phyloP scores from a whole-genome alignment of 2,797 vertebrate genomes.

The Pelobates cultripes region DNA sequence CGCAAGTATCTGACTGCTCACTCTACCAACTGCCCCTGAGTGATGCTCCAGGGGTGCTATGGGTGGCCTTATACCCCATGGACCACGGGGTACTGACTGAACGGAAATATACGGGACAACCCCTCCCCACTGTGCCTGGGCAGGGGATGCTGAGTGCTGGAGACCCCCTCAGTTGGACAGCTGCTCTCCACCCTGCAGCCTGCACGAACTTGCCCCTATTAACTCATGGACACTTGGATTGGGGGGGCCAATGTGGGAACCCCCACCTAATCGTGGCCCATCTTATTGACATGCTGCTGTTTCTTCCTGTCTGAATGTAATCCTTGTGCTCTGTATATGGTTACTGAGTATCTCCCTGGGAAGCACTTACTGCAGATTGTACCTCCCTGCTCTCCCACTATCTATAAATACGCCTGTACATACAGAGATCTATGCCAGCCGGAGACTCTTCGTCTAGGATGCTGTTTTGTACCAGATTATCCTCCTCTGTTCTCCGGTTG shows the following conservation, averaged over 20 bases:
- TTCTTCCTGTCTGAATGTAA: conserved; percentile 70
- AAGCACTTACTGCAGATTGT: conserved; percentile 75
- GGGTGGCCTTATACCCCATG: conserved; percentile 30
- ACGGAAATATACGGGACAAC: conserved; percentile 58
- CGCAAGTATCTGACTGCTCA: conserved; percentile 56
- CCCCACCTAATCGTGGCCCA: neutral
- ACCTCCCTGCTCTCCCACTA: conserved; percentile 75
- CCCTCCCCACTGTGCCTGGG: conserved; percentile 64
- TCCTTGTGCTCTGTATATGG: conserved; percentile 68
- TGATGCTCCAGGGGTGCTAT: conserved; percentile 8
- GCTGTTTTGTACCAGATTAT: conserved; percentile 52
- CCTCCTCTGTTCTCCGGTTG: neutral
- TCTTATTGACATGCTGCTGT: conserved; percentile 59
- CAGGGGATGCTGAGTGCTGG: conserved; percentile 58
- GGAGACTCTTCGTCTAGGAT: neutral
- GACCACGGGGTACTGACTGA: conserved; percentile 46
- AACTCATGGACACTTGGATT: conserved; percentile 16
- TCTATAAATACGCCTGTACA: conserved; percentile 37
- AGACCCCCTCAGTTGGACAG: conserved; percentile 50
- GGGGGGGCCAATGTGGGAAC: conserved; percentile 17
- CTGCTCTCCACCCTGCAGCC: conserved; percentile 47
- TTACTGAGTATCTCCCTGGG: conserved; percentile 59
- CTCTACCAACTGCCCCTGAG: conserved; percentile 54
- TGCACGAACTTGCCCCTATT: conserved; percentile 43
- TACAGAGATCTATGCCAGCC: conserved; percentile 22